Conservation (phyloP, 1,140 invertebrate species). For the Neodiprion pinetum region DNA sequence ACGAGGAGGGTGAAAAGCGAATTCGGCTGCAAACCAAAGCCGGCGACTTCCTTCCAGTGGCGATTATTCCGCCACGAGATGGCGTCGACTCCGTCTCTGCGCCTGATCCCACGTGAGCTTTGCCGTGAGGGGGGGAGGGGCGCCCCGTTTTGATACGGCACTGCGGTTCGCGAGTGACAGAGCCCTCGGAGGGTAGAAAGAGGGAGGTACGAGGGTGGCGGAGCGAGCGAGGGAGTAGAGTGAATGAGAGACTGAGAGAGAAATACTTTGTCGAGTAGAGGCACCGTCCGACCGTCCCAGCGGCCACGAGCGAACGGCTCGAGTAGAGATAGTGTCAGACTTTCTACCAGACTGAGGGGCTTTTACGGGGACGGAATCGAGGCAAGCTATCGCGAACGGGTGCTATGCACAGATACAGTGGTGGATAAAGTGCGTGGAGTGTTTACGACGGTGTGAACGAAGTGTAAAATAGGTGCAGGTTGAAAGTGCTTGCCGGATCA, state of each 20-base stretch:
- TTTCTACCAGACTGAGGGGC: conserved; percentile 1
- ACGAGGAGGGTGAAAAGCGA: too few species aligned
- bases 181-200: conserved; percentile 15
- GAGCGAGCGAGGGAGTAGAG: conserved; percentile 25
- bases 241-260: conserved; percentile 31
- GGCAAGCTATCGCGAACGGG: not conserved
- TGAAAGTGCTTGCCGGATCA: not conserved
- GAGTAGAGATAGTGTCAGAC: not conserved
- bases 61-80: too few species aligned
- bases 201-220: conserved; percentile 10
- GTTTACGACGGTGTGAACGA: not conserved
- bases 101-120: too few species aligned
- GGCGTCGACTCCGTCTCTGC: too few species aligned
- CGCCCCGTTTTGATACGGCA: not conserved
- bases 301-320: not conserved
- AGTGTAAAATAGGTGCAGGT: not conserved
- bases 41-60: too few species aligned
- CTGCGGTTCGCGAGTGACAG: conserved; percentile 9
- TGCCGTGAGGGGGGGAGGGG: not conserved
- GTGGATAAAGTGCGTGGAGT: not conserved
- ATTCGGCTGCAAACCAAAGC: too few species aligned
- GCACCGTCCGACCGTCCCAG: conserved; percentile 8
- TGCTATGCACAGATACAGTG: conserved; percentile 1
- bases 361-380: not conserved
- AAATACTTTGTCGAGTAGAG: conserved; percentile 19